Evolutionary conservation across 2,113 vertebrate genomes (phyloP).

Genomic region (Eolophus roseicapilla): DNA sequence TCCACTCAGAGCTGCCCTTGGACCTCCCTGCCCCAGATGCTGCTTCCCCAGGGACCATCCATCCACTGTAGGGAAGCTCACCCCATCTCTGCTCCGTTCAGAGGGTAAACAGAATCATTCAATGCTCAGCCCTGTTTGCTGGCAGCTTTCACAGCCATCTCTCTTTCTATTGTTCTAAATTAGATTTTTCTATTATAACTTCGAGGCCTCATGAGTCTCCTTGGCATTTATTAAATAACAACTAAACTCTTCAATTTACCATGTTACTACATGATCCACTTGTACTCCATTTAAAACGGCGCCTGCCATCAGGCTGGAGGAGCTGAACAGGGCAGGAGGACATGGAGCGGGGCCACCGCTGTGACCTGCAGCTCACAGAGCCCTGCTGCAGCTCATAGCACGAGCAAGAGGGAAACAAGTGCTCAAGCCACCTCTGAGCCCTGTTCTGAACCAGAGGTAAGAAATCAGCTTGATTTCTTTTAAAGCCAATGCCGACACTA

Average conservation of each 20-base stretch:
- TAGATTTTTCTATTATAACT: constrained; percentile 56
- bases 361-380: neutral
- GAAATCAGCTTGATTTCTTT: neutral
- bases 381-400: neutral
- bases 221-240: constrained; percentile 67
- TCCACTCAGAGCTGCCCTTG: neutral
- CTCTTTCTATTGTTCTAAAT: constrained; percentile 10
- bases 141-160: constrained; percentile 1
- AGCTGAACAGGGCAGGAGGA: neutral
- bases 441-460: neutral
- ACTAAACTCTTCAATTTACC: constrained; percentile 36
- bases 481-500: neutral
- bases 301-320: neutral
- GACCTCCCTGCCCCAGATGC: neutral
- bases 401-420: neutral
- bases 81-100: neutral
- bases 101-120: neutral
- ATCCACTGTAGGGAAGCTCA: neutral
- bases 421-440: neutral
- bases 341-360: neutral
- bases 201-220: constrained; percentile 50
- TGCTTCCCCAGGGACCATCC: neutral
- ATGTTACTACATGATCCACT: neutral
- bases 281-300: neutral
- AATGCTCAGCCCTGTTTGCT: neutral